Evolutionary conservation across 2,113 vertebrate genomes (phyloP), one percentile per base, ranked within the genome.

Genomic region (Butastur rufipennis): DNA sequence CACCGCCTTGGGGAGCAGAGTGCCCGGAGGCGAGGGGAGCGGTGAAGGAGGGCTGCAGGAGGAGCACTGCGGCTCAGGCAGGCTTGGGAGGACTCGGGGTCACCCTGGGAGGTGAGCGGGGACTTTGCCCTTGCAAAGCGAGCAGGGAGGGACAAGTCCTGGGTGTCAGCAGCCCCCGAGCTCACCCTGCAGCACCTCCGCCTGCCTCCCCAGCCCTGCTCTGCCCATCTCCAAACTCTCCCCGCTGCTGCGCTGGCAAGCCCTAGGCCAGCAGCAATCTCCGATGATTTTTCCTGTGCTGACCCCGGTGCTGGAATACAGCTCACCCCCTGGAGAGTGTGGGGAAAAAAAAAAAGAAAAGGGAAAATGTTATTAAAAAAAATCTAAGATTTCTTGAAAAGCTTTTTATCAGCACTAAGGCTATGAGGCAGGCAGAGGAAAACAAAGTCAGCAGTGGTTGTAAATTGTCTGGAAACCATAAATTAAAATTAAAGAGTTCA

Each of bases 401-500:
- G 58, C 66, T 68, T 29, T 36, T 93, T 34, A 59, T 93, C 71
- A 68, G 86, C 29, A 7, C 81, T 23, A 10, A 59, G 82, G 74
- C 93, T 92, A 56, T 11, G 4, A 83, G 93, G 72, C 75, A 23
- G 71, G 47, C 38, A 45, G 90, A 93, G 92, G 91, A 95, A 93
- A 95, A 95, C 85, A 40, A 43, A 95, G 92, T 81, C 91, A 93
- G 97, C 92, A 78, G 75, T 11, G 71, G 86, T 48, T 78, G 78
- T 96, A 97, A 98, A 98, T 94, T 95, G 95, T 92, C 62, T 90
- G 90, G 92, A 71, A 96, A 82, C 43, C 93, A 81, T 98, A 96
- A 98, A 98, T 98, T 96, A 95, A 95, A 98, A 97, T 96, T 94
- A 97, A 97, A 78, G 95, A 97, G 96, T 82, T 97, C 95, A 94